Base-by-base conservation (phyloP, 2,113 vertebrate species). In the Oostethus manadensis region DNA sequence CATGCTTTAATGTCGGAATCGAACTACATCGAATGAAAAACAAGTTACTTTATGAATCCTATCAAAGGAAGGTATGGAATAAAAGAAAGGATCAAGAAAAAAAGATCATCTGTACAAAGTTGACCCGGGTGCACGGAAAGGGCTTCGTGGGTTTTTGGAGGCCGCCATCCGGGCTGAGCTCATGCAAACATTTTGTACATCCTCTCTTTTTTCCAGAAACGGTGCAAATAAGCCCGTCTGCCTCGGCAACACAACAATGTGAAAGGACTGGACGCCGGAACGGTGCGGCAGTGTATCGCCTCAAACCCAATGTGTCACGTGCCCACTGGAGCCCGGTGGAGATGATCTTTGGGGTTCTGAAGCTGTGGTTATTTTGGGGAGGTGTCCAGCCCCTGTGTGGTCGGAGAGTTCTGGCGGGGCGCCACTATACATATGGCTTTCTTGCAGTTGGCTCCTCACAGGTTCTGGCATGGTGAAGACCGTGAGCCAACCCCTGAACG, bases 1-100 rank as follows among this genome's bases (percentile, higher is more conserved):
- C 90, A 90, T 90, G 88, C 90, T 88, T 87, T 85, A 83, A 80
- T 84, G 68, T 68, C 62, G 51, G 63, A 46, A 82, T 81, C 81
- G 80, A 83, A 86, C 82, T 80, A 81, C 56, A 73, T 81, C 54
- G 62, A 56, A 60, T 51, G 8, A 7, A 63, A 55, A 58, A 66
- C 29, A 51, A 8, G 43, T 58, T 33, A 16, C 17, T 61, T 46
- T 46, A 63, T 35, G 62, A 51, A 77, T 26, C 22, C 26, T 62
- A 58, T 18, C 66, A 73, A 77, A 56, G 33, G 56, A 70, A 62
- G 38, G 54, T 16, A 63, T 29, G 29, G 58, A 73, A 80, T 44
- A 16, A 58, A 78, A 73, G 47, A 57, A 38, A 49, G 23, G 5
- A 26, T 3, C 23, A 26, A 55, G 44, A 45, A 55, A 60, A 55